These are phyloP conservation scores for Leptopilina syphax DNA, from an alignment of 2,888 invertebrate species.

Conservation along the genomic window DNA sequence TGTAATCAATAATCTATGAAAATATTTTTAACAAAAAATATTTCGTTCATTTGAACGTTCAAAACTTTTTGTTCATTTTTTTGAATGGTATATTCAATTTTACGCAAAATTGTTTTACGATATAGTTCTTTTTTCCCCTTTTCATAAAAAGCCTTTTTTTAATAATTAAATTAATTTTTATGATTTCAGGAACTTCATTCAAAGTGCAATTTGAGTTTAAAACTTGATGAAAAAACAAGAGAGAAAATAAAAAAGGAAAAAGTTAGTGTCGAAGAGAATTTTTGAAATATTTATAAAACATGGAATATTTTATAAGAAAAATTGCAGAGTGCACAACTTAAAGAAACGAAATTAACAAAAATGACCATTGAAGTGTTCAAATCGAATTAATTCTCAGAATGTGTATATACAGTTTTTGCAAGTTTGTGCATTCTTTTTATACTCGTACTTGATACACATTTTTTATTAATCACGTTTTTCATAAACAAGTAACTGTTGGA, in stretches of 20 bases:
- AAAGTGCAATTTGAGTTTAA: constrained; percentile 4
- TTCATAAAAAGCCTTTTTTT: too few species aligned
- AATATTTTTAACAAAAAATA: too few species aligned
- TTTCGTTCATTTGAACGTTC: too few species aligned
- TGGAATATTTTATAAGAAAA: constrained; percentile 39
- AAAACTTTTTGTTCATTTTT: too few species aligned
- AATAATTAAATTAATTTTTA: not conserved
- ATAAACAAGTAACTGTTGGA: not conserved
- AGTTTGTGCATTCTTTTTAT: constrained; percentile 23
- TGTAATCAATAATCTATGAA: too few species aligned
- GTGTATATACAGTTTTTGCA: constrained; percentile 18
- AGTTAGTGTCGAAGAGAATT: not conserved
- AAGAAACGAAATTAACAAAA: not conserved
- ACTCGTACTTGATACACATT: not conserved
- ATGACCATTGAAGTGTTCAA: constrained; percentile 6
- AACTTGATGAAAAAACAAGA: not conserved
- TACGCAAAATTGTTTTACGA: not conserved
- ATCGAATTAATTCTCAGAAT: constrained; percentile 20
- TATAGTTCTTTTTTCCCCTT: not conserved
- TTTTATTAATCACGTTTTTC: not conserved
- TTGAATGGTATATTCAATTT: not conserved
- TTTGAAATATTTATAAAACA: not conserved
- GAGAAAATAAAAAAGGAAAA: not conserved
- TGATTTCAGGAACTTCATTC: constrained; percentile 18
- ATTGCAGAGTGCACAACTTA: constrained; percentile 37